These are phyloP conservation scores for Noturus placidus DNA, from an alignment of 2,113 vertebrate genomes.

Conservation along the genomic window DNA sequence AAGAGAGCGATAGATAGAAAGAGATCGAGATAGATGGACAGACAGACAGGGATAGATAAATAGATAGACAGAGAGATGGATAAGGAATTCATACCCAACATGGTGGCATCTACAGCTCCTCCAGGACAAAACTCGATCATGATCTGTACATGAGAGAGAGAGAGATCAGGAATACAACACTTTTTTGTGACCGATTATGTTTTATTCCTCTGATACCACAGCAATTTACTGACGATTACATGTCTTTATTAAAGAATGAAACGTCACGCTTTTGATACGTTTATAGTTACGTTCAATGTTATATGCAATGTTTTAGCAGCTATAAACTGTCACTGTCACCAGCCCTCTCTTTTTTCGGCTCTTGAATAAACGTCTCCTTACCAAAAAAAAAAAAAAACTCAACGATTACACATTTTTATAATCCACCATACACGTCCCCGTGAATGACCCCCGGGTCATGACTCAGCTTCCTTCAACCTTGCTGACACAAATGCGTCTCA, in stretches of 20 bases:
- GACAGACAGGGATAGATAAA: too few relatives aligned
- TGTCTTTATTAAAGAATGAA: neutral
- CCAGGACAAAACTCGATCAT: constrained; percentile 97
- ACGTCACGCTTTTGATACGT: neutral
- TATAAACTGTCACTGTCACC: neutral
- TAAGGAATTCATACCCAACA: constrained; percentile 75
- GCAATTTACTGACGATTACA: neutral
- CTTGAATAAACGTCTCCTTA: neutral
- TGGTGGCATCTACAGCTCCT: constrained; percentile 85
- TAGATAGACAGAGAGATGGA: too few relatives aligned
- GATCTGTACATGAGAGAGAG: constrained; percentile 73
- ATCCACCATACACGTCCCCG: neutral
- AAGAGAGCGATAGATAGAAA: too few relatives aligned
- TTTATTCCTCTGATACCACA: neutral
- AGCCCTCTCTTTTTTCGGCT: neutral
- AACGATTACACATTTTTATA: neutral
- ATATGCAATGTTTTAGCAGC: neutral
- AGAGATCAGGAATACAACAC: neutral
- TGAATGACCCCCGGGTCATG: too few relatives aligned
- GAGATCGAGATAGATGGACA: too few relatives aligned
- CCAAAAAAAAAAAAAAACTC: neutral
- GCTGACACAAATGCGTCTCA: neutral
- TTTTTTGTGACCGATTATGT: neutral
- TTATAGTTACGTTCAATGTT: neutral
- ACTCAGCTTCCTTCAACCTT: neutral